phyloP scores from a whole-genome alignment of 2,113 vertebrate species.

The Polypterus senegalus region DNA sequence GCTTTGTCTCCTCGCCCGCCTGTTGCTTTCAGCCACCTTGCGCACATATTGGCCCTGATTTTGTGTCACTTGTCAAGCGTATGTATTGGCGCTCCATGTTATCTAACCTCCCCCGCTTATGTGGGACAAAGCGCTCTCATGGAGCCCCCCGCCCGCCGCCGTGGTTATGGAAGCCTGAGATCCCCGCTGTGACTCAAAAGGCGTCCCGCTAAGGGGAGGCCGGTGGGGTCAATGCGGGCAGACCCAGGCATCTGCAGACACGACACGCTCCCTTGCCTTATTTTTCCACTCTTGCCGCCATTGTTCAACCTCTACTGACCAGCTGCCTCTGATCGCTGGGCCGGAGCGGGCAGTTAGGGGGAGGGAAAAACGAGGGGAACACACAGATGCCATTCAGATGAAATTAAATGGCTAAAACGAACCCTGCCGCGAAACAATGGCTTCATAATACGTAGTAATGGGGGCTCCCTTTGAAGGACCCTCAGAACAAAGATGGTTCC shows the following conservation, averaged over 20 bases:
- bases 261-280: conserved; percentile 23
- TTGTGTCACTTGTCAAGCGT: conserved; percentile 17
- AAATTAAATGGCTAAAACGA: conserved; percentile 5
- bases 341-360: conserved; percentile 17
- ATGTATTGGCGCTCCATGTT: conserved; percentile 25
- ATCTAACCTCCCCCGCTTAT: conserved; percentile 20
- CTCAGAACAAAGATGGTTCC: too few relatives aligned
- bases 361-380: conserved; percentile 12
- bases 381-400: conserved; percentile 8
- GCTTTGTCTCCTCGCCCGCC: conserved; percentile 24
- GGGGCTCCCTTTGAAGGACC: background rate
- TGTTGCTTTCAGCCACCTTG: conserved; percentile 24
- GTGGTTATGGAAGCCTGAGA: conserved; percentile 24
- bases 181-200: conserved; percentile 33
- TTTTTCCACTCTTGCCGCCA: conserved; percentile 9
- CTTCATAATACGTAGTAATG: background rate
- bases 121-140: conserved; percentile 24
- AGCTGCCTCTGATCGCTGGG: conserved; percentile 32
- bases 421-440: background rate
- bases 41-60: conserved; percentile 25
- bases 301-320: conserved; percentile 24
- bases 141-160: conserved; percentile 23
- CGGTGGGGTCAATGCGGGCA: conserved; percentile 29
- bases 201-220: conserved; percentile 19
- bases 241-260: conserved; percentile 20